Evolutionary conservation across 92 coral and sea anemone genomes (phyloP).

Genomic region (Parazoanthus atlanticus): DNA sequence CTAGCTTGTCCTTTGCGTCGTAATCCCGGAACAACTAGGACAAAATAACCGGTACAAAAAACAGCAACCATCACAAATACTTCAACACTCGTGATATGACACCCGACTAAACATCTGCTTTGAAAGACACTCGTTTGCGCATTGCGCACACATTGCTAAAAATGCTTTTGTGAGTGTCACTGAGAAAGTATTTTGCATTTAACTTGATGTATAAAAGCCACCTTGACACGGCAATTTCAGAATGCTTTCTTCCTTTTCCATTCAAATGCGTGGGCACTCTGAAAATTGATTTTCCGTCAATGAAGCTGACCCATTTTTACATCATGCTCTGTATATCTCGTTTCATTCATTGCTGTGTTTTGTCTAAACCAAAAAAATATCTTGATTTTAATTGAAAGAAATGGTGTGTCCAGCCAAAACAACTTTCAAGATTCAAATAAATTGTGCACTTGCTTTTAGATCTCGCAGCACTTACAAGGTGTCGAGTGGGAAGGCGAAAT

Average conservation of each 20-base stretch:
- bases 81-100: conserved; percentile 3
- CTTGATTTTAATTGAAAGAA: background rate
- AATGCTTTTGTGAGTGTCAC: background rate
- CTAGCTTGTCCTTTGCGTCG: background rate
- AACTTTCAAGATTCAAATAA: background rate
- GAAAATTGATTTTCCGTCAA: background rate
- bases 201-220: background rate
- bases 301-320: background rate
- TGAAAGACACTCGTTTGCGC: background rate
- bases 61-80: conserved; percentile 1
- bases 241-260: background rate
- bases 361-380: background rate
- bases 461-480: background rate
- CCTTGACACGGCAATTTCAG: background rate
- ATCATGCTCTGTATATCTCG: background rate
- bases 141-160: background rate
- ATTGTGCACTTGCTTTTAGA: background rate
- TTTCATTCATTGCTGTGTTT: background rate
- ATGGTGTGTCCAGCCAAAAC: conserved; percentile 1
- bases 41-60: conserved; percentile 6
- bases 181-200: background rate
- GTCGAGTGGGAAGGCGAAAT: conserved; percentile 1
- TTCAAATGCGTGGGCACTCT: background rate
- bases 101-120: background rate
- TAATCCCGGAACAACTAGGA: conserved; percentile 27